phyloP scores from a whole-genome alignment of 2,113 vertebrate genomes.

The Neogobius melanostomus region DNA sequence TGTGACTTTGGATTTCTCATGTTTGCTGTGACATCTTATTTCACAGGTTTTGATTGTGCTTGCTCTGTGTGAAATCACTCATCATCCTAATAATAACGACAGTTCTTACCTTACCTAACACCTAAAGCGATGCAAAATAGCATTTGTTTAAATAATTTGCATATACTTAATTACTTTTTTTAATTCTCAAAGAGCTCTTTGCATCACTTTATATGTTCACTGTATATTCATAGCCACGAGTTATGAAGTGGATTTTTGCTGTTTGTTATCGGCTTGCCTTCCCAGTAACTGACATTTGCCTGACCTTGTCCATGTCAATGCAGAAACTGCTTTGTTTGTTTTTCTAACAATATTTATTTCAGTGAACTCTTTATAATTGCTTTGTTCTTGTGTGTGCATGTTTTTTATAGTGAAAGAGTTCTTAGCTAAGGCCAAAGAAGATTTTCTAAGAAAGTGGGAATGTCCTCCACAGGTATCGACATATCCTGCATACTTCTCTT shows the following conservation, averaged over 20 bases:
- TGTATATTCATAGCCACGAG: conserved; percentile 70
- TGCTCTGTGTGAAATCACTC: conserved; percentile 56
- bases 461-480: conserved; percentile 88
- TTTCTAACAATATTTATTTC: conserved; percentile 5
- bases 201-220: conserved; percentile 72
- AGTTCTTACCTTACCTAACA: conserved; percentile 33
- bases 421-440: conserved; percentile 99
- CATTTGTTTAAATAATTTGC: conserved; percentile 53
- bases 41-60: conserved; percentile 52
- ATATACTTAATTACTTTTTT: conserved; percentile 1
- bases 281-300: conserved; percentile 56
- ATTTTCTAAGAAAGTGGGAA: conserved; percentile 99
- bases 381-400: conserved; percentile 5
- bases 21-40: conserved; percentile 68
- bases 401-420: conserved; percentile 95
- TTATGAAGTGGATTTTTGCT: conserved; percentile 50
- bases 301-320: conserved; percentile 51
- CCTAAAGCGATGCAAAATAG: conserved; percentile 75
- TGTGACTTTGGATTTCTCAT: conserved; percentile 81
- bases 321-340: conserved; percentile 43
- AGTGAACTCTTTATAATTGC: not conserved
- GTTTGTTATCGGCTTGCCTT: conserved; percentile 38
- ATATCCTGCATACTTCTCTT: not conserved
- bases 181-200: conserved; percentile 58
- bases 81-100: conserved; percentile 65